A percentile compares a stretch with the other conserved stretches of the same genome.
These are phyloP conservation scores for Epirrhoe alternata DNA, from an alignment of 2,888 invertebrate species.

Conservation along the genomic window DNA sequence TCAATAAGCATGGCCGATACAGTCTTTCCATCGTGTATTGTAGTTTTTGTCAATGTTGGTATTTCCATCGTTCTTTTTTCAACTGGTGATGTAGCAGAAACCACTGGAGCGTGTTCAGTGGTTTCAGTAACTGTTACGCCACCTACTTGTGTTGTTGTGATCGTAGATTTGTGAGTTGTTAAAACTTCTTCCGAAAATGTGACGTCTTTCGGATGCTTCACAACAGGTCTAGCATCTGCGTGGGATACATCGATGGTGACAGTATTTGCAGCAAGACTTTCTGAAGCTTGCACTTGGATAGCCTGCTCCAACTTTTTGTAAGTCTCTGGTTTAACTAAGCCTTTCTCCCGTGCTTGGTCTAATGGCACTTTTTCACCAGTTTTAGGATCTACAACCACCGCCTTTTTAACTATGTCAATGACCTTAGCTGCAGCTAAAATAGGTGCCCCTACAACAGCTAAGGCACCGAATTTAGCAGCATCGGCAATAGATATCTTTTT, in stretches of 20 bases:
- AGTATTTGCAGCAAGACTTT: slow-evolving; percentile 28
- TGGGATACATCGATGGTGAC: slow-evolving; percentile 29
- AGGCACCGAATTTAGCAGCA: slow-evolving; percentile 90
- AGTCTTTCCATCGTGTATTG: slow-evolving; percentile 61
- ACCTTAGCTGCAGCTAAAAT: slow-evolving; percentile 88
- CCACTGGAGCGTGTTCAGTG: slow-evolving; percentile 51
- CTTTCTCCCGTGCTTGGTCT: slow-evolving; percentile 89
- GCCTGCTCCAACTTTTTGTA: slow-evolving; percentile 54
- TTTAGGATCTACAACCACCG: slow-evolving; percentile 89
- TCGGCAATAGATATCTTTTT: slow-evolving; percentile 89
- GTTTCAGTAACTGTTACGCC: slow-evolving; percentile 42
- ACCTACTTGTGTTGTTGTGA: slow-evolving; percentile 31
- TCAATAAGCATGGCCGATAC: slow-evolving; percentile 74
- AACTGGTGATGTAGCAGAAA: slow-evolving; percentile 49
- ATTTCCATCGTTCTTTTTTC: slow-evolving; percentile 53
- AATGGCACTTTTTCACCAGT: slow-evolving; percentile 90
- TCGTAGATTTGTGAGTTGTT: slow-evolving; percentile 30
- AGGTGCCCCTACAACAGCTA: slow-evolving; percentile 91
- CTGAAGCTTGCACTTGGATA: slow-evolving; percentile 45
- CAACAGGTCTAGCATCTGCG: slow-evolving; percentile 18
- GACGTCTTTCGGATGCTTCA: slow-evolving; percentile 39
- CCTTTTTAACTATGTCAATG: slow-evolving; percentile 86
- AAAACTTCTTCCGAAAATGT: slow-evolving; percentile 48
- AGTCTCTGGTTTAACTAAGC: slow-evolving; percentile 84
- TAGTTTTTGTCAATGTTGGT: slow-evolving; percentile 41